phyloP scores from a whole-genome alignment of 1,140 invertebrate species.

The Philopotamus ludificatus region DNA sequence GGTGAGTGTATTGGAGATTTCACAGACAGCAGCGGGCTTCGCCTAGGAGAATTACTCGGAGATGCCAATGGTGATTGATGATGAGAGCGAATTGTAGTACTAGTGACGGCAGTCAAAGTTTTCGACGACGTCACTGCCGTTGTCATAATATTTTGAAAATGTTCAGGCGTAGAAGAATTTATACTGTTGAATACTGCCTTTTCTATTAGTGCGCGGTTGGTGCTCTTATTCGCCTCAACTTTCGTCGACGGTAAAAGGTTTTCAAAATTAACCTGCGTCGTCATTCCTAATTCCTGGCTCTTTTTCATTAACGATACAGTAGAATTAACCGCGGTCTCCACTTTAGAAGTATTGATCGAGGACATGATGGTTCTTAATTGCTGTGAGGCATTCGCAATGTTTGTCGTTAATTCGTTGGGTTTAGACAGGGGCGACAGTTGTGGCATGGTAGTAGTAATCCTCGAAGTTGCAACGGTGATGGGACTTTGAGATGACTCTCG shows the following conservation, averaged over 20 bases:
- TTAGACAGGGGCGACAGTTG: slow-evolving; percentile 69
- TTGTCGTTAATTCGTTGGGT: slow-evolving; percentile 67
- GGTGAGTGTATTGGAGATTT: slow-evolving; percentile 37
- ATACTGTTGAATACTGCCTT: slow-evolving; percentile 38
- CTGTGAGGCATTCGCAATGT: slow-evolving; percentile 68
- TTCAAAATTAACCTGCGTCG: slow-evolving; percentile 56
- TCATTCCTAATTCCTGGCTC: slow-evolving; percentile 47
- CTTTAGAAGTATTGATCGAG: slow-evolving; percentile 55
- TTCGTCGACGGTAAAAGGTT: slow-evolving; percentile 55
- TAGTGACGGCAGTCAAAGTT: slow-evolving; percentile 5
- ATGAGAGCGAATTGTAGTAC: slow-evolving; percentile 15
- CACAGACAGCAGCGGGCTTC: slow-evolving; percentile 26
- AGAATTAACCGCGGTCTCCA: slow-evolving; percentile 47
- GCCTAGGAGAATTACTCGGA: slow-evolving; percentile 32
- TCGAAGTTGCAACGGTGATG: slow-evolving; percentile 40
- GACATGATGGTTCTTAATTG: slow-evolving; percentile 65
- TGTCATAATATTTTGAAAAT: slow-evolving; percentile 2
- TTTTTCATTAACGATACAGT: slow-evolving; percentile 45
- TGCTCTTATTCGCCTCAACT: slow-evolving; percentile 46
- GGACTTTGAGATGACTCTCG: slow-evolving; percentile 39
- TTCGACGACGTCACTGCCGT: background rate
- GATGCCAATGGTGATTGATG: slow-evolving; percentile 32
- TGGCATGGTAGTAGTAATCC: slow-evolving; percentile 57
- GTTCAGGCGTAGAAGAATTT: slow-evolving; percentile 21
- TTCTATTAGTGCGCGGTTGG: slow-evolving; percentile 32